Base-by-base conservation (phyloP, 2,113 vertebrate genomes). In the Tinamus guttatus region DNA sequence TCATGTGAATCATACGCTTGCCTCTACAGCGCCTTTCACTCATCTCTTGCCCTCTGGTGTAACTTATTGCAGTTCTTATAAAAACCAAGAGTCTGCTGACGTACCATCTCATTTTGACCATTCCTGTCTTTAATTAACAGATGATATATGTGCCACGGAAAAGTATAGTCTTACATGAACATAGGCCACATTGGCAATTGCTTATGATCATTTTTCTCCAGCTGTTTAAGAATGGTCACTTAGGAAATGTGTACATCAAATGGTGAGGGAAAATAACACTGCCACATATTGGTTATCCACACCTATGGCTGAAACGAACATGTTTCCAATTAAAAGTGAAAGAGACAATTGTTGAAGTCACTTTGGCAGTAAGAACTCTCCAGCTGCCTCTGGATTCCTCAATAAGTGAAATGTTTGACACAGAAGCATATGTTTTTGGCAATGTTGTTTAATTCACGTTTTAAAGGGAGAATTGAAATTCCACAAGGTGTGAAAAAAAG, bases 341-440 rank as follows among this genome's bases (percentile, higher is more conserved):
- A 93, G 69, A 97, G 90, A 96, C 92, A 94, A 97, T 94, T 95
- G 90, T 28, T 96, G 94, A 95, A 95, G 95, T 78, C 89, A 82
- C 92, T 84, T 87, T 90, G 89, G 91, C 96, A 97, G 91, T 71
- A 79, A 96, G 59, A 67, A 30, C 92, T 96, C 95, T 96, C 93
- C 94, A 97, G 95, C 94, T 98, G 97, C 93, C 96, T 97, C 93
- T 89, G 95, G 89, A 89, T 96, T 97, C 96, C 95, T 75, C 96
- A 97, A 97, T 95, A 98, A 97, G 95, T 96, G 96, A 97, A 98
- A 97, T 97, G 97, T 97, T 97, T 98, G 98, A 98, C 97, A 98
- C 68, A 74, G 93, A 97, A 98, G 92, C 97, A 98, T 98, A 98
- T 98, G 97, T 93, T 97, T 97, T 98, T 97, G 97, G 96, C 97